Evolutionary conservation across 2,797 vertebrate species (phyloP).

Genomic region (Tangara arthus): DNA sequence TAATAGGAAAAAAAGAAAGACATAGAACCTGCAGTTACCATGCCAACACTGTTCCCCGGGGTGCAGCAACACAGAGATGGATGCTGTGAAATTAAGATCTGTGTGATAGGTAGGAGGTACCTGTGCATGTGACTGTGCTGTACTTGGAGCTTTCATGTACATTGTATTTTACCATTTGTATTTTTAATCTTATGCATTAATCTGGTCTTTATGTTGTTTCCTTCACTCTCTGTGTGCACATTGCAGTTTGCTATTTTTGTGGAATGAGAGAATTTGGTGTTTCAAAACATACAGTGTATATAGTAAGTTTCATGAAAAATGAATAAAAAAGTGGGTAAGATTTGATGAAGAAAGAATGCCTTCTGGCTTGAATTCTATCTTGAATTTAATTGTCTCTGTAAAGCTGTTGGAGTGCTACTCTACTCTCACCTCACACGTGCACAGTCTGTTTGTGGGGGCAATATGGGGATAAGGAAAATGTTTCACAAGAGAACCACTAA

Average conservation of each 20-base stretch:
- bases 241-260: neutral
- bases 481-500: neutral
- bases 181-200: neutral
- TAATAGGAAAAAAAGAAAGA: neutral
- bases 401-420: neutral
- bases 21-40: slow-evolving; percentile 68
- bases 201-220: neutral
- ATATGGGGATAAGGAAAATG: neutral
- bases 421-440: neutral
- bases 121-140: neutral
- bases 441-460: neutral
- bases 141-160: neutral
- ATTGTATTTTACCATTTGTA: neutral
- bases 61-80: slow-evolving; percentile 48
- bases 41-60: slow-evolving; percentile 66
- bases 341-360: neutral
- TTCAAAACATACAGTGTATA: neutral
- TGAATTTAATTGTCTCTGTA: neutral
- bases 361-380: neutral
- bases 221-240: neutral
- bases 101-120: slow-evolving; percentile 1
- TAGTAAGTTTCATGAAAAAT: neutral
- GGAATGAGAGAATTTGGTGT: neutral
- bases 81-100: slow-evolving; percentile 56
- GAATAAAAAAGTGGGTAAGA: neutral